A percentile compares a stretch with the other conserved stretches of the same genome.
Conservation (phyloP, 2,888 invertebrate genomes). For the Plebejus argus region DNA sequence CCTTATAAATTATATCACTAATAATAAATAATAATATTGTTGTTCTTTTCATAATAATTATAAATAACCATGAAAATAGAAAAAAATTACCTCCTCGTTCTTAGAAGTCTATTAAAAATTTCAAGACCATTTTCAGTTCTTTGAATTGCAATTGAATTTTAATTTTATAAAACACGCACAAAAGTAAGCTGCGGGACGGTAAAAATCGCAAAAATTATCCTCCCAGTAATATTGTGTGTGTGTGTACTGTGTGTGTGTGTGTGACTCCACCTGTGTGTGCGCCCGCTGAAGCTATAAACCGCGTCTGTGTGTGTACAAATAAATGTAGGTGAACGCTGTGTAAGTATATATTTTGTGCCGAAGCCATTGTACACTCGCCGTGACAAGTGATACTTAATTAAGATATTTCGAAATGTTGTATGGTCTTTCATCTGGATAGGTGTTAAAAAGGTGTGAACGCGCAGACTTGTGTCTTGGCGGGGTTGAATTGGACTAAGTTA, state of each 20-base stretch:
- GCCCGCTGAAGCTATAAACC: constrained; percentile 64
- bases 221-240: constrained; percentile 59
- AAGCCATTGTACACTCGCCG: constrained; percentile 51
- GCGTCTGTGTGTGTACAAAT: constrained; percentile 71
- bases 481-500: too few relatives aligned
- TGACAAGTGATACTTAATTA: constrained; percentile 45
- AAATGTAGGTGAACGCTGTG: constrained; percentile 76
- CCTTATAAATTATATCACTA: too few relatives aligned
- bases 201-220: constrained; percentile 64
- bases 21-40: too few relatives aligned
- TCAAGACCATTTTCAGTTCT: not conserved
- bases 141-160: not conserved
- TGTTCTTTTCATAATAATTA: too few relatives aligned
- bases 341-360: constrained; percentile 65
- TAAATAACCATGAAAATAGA: too few relatives aligned
- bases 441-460: too few relatives aligned
- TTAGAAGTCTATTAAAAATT: too few relatives aligned
- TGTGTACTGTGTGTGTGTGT: constrained; percentile 51
- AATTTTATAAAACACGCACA: constrained; percentile 25
- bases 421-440: not conserved
- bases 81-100: too few relatives aligned
- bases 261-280: constrained; percentile 46
- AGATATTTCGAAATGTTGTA: not conserved
- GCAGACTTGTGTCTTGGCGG: too few relatives aligned
- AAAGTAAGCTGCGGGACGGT: constrained; percentile 42